A percentile compares a stretch with the other conserved stretches of the same genome.
Conservation (phyloP, 2,113 vertebrate genomes). For the Caranx melampygus region DNA sequence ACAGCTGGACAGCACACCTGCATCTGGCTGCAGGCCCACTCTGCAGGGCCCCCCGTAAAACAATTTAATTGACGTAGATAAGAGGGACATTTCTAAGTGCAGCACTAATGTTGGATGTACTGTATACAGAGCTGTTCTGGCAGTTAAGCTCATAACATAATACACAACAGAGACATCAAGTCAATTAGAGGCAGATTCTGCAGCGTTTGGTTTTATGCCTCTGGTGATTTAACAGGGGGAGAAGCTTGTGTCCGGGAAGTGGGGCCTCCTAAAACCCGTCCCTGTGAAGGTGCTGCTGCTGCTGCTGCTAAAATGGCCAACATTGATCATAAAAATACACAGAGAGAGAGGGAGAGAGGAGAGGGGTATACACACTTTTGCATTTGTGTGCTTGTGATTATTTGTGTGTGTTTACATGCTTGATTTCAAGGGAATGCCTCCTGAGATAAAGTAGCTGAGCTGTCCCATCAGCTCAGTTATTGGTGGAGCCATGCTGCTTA, state of each 20-base stretch:
- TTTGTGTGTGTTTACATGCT: constrained; percentile 9
- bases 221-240: constrained; percentile 17
- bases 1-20: neutral
- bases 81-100: constrained; percentile 7
- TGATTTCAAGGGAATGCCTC: constrained; percentile 13
- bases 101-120: constrained; percentile 5
- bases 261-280: constrained; percentile 27
- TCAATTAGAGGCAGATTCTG: constrained; percentile 58
- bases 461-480: constrained; percentile 41
- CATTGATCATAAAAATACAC: constrained; percentile 13
- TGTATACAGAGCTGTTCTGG: constrained; percentile 9
- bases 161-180: constrained; percentile 43
- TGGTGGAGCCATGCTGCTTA: constrained; percentile 67
- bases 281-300: constrained; percentile 37
- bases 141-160: constrained; percentile 30
- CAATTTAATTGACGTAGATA: constrained; percentile 23
- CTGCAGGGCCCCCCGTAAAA: constrained; percentile 13
- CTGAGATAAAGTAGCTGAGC: constrained; percentile 25
- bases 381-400: neutral
- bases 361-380: neutral
- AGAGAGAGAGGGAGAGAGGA: neutral
- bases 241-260: constrained; percentile 23
- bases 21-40: constrained; percentile 22
- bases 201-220: constrained; percentile 50
- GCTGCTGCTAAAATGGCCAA: constrained; percentile 26